Evolutionary conservation across 1,140 invertebrate species (phyloP), one percentile per base, ranked within the genome.

Genomic region (Drosophila lini): DNA sequence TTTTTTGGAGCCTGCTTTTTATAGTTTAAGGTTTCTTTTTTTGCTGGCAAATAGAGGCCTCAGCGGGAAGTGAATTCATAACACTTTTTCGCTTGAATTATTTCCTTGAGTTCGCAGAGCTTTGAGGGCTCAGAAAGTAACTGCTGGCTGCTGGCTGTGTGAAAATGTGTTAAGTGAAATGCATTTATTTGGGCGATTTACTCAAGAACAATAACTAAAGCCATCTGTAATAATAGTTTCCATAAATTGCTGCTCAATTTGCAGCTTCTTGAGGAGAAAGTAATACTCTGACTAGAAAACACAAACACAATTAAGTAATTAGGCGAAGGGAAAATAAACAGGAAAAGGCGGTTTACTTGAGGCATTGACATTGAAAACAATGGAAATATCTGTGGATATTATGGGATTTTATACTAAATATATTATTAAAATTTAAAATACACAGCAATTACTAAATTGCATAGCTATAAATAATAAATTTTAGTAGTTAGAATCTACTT

Each of bases 1-100:
- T 78, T 74, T 84, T 81, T 58, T n/a, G 50, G 56, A 45, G n/a
- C 38, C 6, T 15, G 45, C 31, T 44, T 65, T 65, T 61, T 45
- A 32, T 65, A 62, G 47, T 61, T 48, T 41, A 38, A n/a, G 16
- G 19, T 53, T 25, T 52, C 48, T 19, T 52, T 71, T 56, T 56
- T 36, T 9, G 44, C 31, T 38, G 25, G 19, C 32, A 56, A 70
- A 38, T 28, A 41, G 50, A 56, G 61, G 36, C 38, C 45, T 41
- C 31, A 16, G 31, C 28, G 34, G 25, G 34, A 47, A 22, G 42
- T 40, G 47, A 67, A 69, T 69, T 69, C 38, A 69, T 69, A 65
- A 44, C 61, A 36, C 36, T 69, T 69, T 53, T 69, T 38, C 25
- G 63, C 45, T 67, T 28, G 16, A 48, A 28, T 22, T 60, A 22